Conservation (phyloP, 2,113 vertebrate genomes). For the Albula glossodonta region DNA sequence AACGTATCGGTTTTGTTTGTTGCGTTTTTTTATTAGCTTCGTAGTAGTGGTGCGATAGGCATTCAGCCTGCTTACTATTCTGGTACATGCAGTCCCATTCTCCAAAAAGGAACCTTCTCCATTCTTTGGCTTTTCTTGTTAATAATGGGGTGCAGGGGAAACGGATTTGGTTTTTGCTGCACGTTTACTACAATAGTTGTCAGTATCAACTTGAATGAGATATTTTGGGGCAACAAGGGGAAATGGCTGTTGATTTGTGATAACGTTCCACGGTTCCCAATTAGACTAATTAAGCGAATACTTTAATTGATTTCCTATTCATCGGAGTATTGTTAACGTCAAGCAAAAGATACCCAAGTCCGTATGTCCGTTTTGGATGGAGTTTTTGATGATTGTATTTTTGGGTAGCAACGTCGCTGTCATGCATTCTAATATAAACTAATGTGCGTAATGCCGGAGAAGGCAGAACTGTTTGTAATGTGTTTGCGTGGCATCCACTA, state of each 20-base stretch:
- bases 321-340: neutral
- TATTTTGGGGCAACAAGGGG: neutral
- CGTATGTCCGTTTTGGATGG: neutral
- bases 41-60: neutral
- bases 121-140: no score
- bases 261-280: neutral
- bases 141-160: neutral
- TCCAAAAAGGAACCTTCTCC: neutral
- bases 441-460: neutral
- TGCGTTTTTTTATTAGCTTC: neutral
- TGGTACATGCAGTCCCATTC: neutral
- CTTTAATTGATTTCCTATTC: conserved; percentile 5
- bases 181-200: neutral
- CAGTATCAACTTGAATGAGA: neutral
- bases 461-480: no score
- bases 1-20: neutral
- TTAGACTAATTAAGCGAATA: conserved; percentile 3
- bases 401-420: neutral
- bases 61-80: neutral
- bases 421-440: neutral
- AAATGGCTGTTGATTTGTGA: conserved; percentile 9
- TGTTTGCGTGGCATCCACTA: no score
- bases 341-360: neutral
- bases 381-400: neutral
- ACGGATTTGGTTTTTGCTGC: neutral